Conservation (phyloP, 64 coral and sea anemone genomes). For the Actinia tenebrosa region DNA sequence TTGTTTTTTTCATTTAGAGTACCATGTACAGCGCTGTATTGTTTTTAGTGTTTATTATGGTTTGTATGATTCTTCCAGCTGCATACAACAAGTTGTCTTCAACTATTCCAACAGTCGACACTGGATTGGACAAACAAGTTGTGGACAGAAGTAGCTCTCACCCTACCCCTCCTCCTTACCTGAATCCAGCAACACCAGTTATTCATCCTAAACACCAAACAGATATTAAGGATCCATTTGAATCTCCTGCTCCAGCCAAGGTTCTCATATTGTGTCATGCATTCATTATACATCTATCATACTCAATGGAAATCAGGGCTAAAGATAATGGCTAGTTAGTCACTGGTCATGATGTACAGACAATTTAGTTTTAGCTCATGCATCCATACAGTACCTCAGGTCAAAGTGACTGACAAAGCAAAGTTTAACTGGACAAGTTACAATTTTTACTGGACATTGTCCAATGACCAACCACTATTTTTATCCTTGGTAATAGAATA, state of each 20-base stretch:
- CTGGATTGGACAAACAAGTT: conserved; percentile 45
- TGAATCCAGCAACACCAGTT: conserved; percentile 49
- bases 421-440: too few relatives aligned
- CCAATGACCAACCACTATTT: too few relatives aligned
- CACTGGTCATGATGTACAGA: too few relatives aligned
- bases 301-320: too few relatives aligned
- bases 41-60: not conserved
- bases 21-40: not conserved
- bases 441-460: too few relatives aligned
- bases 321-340: too few relatives aligned
- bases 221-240: conserved; percentile 42
- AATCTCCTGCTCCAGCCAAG: conserved; percentile 58
- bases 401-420: too few relatives aligned
- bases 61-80: conserved; percentile 36
- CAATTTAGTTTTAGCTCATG: too few relatives aligned
- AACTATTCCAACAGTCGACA: conserved; percentile 69
- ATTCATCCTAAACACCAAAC: conserved; percentile 39
- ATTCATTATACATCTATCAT: too few relatives aligned
- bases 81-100: conserved; percentile 77
- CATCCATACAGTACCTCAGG: too few relatives aligned
- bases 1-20: not conserved
- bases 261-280: not conserved
- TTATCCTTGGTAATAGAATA: not conserved
- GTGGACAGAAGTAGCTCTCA: conserved; percentile 28
- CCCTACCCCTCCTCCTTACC: conserved; percentile 30